Evolutionary conservation across 2,888 invertebrate species (phyloP), one percentile per base, ranked within the genome.

Genomic region (Mylabris sibirica): DNA sequence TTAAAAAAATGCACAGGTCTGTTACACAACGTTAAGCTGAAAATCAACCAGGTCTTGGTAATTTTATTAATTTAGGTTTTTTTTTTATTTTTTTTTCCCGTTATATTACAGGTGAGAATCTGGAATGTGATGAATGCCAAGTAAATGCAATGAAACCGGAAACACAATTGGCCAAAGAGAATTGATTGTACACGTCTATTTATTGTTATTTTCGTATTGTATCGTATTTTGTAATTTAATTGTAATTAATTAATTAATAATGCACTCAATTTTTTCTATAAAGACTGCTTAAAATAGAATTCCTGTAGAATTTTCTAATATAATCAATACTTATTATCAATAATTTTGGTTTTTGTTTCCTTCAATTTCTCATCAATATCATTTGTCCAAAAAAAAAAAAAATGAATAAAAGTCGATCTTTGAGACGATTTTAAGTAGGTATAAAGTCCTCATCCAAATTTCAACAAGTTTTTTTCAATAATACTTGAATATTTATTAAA

Each of bases 71-170:
- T 3, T 34, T 41, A 14, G n/a, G 17, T 44, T 44, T 35, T 20
- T 60, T 44, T 22, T 60, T 20, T 38, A 35, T 1, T 22, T 53
- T 53, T 12, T 22, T 53, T 53, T 17, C 3, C 60, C 14, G 59
- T 60, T 24, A 41, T 44, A 20, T 57, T 57, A 5, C 24, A 57
- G 57, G 24, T 24, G 63, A 44, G 11, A 2, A 69, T 24, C 24
- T 60, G 41, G 69, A 69, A 34, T 69, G 69, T 17, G 66, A 66
- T 17, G 69, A 66, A 14, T 69, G 69, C 20, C 66, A 69, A 34
- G 59, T 53, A 9, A 41, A 20, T 20, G 69, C 66, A 0, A 63
- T 38, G 6, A 69, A 66, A 44, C 57, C 60, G 5, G 60, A 60
- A 60, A 8, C 12, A 9, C 12, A 60, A 12, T 14, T 14, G 12